These are phyloP conservation scores for Rhipidura dahli DNA, from an alignment of 2,113 vertebrate species.

Conservation along the genomic window DNA sequence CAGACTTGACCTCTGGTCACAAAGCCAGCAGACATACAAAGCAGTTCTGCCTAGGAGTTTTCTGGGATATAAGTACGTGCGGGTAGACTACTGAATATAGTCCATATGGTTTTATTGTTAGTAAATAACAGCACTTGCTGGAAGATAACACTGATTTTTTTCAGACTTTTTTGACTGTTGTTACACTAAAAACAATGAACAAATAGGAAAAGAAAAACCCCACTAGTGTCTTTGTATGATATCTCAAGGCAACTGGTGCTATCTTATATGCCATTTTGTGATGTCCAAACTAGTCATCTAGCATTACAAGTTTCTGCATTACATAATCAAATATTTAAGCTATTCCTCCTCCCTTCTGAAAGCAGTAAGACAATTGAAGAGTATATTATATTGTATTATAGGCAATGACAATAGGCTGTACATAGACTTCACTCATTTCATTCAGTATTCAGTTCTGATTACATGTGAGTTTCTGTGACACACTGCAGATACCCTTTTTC, in stretches of 20 bases:
- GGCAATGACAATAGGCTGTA: background rate
- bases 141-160: background rate
- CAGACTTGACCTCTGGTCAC: background rate
- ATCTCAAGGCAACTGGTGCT: background rate
- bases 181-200: background rate
- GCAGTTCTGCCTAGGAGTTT: background rate
- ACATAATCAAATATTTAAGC: background rate
- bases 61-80: background rate
- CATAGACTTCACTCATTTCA: background rate
- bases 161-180: background rate
- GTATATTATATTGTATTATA: background rate
- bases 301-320: background rate
- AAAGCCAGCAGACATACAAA: background rate
- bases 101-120: background rate
- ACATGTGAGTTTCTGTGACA: background rate
- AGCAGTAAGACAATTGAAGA: background rate
- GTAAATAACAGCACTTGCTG: background rate
- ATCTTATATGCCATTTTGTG: background rate
- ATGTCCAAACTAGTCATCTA: background rate
- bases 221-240: background rate
- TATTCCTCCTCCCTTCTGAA: background rate
- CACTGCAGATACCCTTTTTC: background rate
- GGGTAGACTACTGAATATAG: background rate
- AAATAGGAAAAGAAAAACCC: background rate
- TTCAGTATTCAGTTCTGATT: background rate